phyloP scores from a whole-genome alignment of 1,140 invertebrate genomes.

The Caenorhabditis brenneri region DNA sequence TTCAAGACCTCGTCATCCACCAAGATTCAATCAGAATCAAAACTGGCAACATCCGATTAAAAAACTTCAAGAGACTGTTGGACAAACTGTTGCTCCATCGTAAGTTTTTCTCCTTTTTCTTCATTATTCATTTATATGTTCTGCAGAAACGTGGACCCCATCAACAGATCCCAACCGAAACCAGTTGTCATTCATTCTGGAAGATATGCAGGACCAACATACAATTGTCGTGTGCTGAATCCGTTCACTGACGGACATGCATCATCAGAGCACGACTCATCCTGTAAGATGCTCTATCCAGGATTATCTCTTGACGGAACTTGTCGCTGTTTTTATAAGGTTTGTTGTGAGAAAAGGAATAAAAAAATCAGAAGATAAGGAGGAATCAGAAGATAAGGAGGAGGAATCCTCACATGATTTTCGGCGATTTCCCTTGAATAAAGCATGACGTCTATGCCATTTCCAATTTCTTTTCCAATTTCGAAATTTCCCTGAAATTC shows the following conservation, averaged over 20 bases:
- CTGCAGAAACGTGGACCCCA: not conserved
- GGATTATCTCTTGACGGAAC: slow-evolving; percentile 59
- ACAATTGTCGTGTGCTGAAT: slow-evolving; percentile 62
- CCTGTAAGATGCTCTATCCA: slow-evolving; percentile 59
- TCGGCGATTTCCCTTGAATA: not conserved
- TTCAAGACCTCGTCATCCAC: slow-evolving; percentile 43
- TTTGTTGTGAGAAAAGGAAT: not conserved
- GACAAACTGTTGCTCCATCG: not conserved
- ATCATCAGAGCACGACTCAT: slow-evolving; percentile 52
- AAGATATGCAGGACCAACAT: slow-evolving; percentile 56
- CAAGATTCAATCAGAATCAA: slow-evolving; percentile 42
- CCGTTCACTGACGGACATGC: slow-evolving; percentile 57
- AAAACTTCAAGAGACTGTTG: slow-evolving; percentile 7
- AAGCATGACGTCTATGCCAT: not conserved
- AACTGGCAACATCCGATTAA: slow-evolving; percentile 6
- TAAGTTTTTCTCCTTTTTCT: not conserved
- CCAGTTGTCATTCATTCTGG: slow-evolving; percentile 6
- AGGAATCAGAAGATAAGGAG: not conserved
- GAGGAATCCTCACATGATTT: not conserved
- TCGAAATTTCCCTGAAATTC: too few relatives aligned
- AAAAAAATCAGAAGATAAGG: not conserved
- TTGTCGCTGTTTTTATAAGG: slow-evolving; percentile 64
- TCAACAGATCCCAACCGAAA: slow-evolving; percentile 4
- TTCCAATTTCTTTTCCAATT: not conserved
- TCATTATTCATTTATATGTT: not conserved